Evolutionary conservation across 2,797 vertebrate genomes (phyloP), one percentile per base, ranked within the genome.

Genomic region (Crenichthys baileyi): DNA sequence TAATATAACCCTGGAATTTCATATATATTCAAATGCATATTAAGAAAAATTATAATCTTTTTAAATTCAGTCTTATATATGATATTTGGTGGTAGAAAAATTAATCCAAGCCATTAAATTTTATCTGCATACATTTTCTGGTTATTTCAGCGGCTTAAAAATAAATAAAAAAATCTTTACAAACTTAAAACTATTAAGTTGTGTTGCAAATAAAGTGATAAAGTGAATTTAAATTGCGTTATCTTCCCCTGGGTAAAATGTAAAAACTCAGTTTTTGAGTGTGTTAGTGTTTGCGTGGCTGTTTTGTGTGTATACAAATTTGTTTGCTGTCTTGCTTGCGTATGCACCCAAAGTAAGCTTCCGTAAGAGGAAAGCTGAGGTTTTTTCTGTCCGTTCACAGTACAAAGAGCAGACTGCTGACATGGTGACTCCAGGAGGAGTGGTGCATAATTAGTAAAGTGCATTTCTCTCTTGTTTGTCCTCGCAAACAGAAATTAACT

Each of bases 321-420:
- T 88, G 79, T 83, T 78, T 89, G 83, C 72, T 73, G 61, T 82
- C 18, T 77, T 87, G 75, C 79, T 76, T 81, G 72, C 81, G 15
- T 84, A 29, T 83, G 72, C 86, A 79, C 78, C 77, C 86, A 85
- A 90, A 72, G 82, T 90, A 75, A 88, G 82, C 89, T 94, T 95
- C 90, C 91, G 87, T 89, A 88, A 86, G 68, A 92, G 92, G 93
- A 93, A 94, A 91, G 85, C 87, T 94, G 87, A 92, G 91, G 82
- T 72, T 93, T 91, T 36, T 89, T 91, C 77, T 86, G 87, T 92
- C 83, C 70, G 79, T 93, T 94, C 92, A 94, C 90, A 90, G 73
- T 91, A 84, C 63, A 86, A 75, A 83, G 79, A 90, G 85, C 73
- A 93, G 68, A 92, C 79, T 90, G 94, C 94, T 95, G 92, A 95